Evolutionary conservation across 2,113 vertebrate species (phyloP).

Genomic region (Perca fluviatilis): DNA sequence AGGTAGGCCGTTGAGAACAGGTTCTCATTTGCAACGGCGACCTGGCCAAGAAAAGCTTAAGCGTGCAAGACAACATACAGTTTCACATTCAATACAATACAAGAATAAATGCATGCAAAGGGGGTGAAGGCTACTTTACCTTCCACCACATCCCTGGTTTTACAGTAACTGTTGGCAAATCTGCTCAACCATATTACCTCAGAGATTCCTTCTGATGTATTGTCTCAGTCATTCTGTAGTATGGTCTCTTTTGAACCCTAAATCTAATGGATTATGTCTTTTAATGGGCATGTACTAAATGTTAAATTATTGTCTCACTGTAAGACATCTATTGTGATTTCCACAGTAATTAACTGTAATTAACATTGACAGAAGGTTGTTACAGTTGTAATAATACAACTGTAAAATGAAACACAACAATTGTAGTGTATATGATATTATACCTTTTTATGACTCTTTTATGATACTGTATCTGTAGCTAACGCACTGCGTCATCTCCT

Average conservation of each 20-base stretch:
- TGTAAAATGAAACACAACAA: background rate
- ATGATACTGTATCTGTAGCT: background rate
- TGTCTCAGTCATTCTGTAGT: background rate
- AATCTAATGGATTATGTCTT: background rate
- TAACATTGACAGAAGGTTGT: background rate
- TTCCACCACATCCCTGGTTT: background rate
- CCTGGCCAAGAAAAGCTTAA: too few species aligned
- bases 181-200: conserved; percentile 4
- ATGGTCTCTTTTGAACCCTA: background rate
- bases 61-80: too few species aligned
- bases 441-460: background rate
- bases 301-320: background rate
- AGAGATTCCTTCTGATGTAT: background rate
- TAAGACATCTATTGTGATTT: background rate
- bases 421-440: background rate
- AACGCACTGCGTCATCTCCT: too few species aligned
- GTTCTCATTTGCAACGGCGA: too few species aligned
- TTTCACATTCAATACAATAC: too few species aligned
- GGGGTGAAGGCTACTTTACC: background rate
- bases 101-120: background rate
- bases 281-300: background rate
- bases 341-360: background rate
- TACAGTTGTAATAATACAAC: too few species aligned
- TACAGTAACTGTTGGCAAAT: background rate
- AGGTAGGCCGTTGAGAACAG: too few species aligned